Conservation (phyloP, 2,888 invertebrate genomes). For the Sesia apiformis region DNA sequence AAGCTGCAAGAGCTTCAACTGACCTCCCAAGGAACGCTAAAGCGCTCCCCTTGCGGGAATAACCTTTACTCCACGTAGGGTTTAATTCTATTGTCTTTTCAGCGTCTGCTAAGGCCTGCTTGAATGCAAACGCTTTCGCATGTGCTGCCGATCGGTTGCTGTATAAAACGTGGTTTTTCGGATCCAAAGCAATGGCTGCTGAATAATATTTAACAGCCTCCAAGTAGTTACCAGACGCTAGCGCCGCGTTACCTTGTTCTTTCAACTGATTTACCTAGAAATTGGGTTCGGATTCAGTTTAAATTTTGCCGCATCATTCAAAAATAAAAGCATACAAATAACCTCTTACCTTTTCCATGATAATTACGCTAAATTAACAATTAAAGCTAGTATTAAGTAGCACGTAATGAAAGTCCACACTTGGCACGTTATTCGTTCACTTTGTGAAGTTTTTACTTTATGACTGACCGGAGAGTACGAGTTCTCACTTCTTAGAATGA, state of each 20-base stretch:
- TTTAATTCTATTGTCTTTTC: constrained; percentile 87
- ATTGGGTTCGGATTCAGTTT: background rate
- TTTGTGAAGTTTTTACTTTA: no score
- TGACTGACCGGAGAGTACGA: no score
- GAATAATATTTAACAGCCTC: constrained; percentile 88
- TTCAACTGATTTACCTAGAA: constrained; percentile 87
- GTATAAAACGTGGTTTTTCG: constrained; percentile 88
- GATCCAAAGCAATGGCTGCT: constrained; percentile 86
- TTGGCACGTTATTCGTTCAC: no score
- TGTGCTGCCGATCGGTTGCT: constrained; percentile 95
- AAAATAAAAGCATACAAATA: constrained; percentile 21
- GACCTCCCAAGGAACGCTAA: constrained; percentile 82
- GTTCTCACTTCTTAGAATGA: no score
- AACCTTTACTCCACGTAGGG: constrained; percentile 90
- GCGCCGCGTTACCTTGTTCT: constrained; percentile 89
- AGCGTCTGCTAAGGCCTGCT: constrained; percentile 87
- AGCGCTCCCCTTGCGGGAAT: constrained; percentile 92
- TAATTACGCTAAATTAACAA: constrained; percentile 4
- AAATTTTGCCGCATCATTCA: background rate
- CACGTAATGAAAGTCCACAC: no score
- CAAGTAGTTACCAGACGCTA: constrained; percentile 83
- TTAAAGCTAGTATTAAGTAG: no score
- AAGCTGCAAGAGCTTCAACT: constrained; percentile 85
- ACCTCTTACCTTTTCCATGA: constrained; percentile 68
- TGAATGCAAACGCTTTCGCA: constrained; percentile 85